Percentiles rank a stretch among this genome's conserved stretches.
These are phyloP conservation scores for Hephaestus fuliginosus DNA, from an alignment of 2,797 vertebrate species.

Conservation along the genomic window DNA sequence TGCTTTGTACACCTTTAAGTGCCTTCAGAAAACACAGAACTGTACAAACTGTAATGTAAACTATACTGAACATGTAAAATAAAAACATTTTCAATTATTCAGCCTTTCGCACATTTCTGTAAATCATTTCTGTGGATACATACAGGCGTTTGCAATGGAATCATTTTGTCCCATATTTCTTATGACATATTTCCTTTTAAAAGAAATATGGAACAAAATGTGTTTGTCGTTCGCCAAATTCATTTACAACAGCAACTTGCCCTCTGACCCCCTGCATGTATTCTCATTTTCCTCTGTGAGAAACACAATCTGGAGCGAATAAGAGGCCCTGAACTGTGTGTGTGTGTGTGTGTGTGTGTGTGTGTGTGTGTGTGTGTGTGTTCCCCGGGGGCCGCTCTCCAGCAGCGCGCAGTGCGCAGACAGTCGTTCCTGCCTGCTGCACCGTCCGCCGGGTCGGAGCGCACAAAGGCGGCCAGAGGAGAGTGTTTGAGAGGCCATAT, in stretches of 20 bases:
- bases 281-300: conserved; percentile 88
- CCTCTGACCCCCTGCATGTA: conserved; percentile 74
- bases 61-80: conserved; percentile 60
- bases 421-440: conserved; percentile 82
- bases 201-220: not conserved
- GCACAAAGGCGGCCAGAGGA: conserved; percentile 85
- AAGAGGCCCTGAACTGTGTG: conserved; percentile 32
- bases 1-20: conserved; percentile 79
- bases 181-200: not conserved
- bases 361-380: conserved; percentile 25
- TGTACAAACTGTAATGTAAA: conserved; percentile 80
- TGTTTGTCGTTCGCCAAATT: conserved; percentile 71
- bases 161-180: not conserved
- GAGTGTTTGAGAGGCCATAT: conserved; percentile 93
- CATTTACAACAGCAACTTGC: conserved; percentile 62
- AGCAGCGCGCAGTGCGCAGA: conserved; percentile 91
- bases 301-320: conserved; percentile 87
- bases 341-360: conserved; percentile 28
- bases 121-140: not conserved
- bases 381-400: conserved; percentile 89
- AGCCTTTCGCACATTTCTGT: conserved; percentile 6
- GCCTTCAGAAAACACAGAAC: conserved; percentile 76
- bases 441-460: conserved; percentile 13
- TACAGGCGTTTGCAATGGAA: not conserved
- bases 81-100: conserved; percentile 56